A percentile compares a stretch with the other conserved stretches of the same genome.
phyloP scores from a whole-genome alignment of 2,888 invertebrate species.

The Zaprionus bogoriensis region DNA sequence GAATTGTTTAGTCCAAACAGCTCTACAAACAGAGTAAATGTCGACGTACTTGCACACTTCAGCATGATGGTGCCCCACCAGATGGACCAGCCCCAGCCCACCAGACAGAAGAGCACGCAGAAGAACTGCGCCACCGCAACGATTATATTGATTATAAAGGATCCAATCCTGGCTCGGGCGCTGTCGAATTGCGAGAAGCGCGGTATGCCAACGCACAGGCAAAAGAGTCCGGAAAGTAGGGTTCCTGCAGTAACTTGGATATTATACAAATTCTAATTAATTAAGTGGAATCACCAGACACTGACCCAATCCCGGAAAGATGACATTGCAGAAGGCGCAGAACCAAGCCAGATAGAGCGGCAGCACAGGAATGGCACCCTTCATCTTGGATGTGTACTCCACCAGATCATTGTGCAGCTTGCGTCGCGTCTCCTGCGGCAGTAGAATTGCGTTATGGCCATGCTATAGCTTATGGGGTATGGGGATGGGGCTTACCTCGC shows the following conservation, averaged over 20 bases:
- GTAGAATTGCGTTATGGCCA: background rate
- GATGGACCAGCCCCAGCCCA: slow-evolving; percentile 99
- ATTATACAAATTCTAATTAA: too few relatives aligned
- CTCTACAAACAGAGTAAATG: background rate
- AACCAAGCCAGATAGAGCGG: slow-evolving; percentile 93
- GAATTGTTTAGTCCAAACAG: background rate
- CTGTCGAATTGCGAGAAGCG: slow-evolving; percentile 92
- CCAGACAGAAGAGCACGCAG: slow-evolving; percentile 96
- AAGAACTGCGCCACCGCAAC: slow-evolving; percentile 95
- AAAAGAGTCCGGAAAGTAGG: slow-evolving; percentile 93
- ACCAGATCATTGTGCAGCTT: slow-evolving; percentile 91
- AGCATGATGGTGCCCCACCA: slow-evolving; percentile 98
- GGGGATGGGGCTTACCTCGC: slow-evolving; percentile 52
- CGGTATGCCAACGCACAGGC: slow-evolving; percentile 94
- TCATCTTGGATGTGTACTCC: slow-evolving; percentile 93
- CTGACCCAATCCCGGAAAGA: slow-evolving; percentile 91
- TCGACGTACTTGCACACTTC: slow-evolving; percentile 91
- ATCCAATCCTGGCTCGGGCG: slow-evolving; percentile 89
- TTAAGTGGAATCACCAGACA: too few relatives aligned
- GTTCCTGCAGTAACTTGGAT: slow-evolving; percentile 93
- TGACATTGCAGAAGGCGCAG: slow-evolving; percentile 91
- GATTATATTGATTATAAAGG: slow-evolving; percentile 92
- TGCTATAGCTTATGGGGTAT: background rate
- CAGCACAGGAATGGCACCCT: slow-evolving; percentile 95
- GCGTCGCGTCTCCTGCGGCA: slow-evolving; percentile 87